Base-by-base conservation (phyloP, 1,140 invertebrate genomes). In the Phocides pigmalion region DNA sequence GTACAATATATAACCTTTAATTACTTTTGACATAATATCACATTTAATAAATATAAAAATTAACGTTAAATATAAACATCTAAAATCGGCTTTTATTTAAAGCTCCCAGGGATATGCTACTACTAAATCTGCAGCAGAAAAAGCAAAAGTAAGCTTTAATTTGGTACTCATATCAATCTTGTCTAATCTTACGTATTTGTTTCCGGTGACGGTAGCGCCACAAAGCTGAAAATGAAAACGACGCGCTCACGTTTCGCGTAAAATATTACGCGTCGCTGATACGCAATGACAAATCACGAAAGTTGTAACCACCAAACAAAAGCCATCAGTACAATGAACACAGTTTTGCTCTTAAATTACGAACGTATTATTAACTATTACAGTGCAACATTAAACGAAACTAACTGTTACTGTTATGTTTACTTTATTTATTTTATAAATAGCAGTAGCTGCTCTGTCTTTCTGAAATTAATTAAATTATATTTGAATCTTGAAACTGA, bases 201-300 rank as follows among this genome's bases (percentile, higher is more conserved):
- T 51, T 51, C 49, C 25, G 25, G 49, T 25, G 9, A n/a, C 49
- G 49, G 35, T 11, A 35, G 49, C 49, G 28, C 49, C 28, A 28
- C 16, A 28, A 15, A 15, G 49, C 14, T 28, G 28, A 44, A n/a
- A 51, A 51, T 51, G 49, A 51, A 47, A 41, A 41, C 37, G 28
- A 47, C 19, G 49, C 25, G 47, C 28, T 51, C 49, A 28, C 49
- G 16, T 51, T 51, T 51, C 49, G 49, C 49, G 49, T 51, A 51
- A 51, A 51, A 51, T 51, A 51, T 51, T 51, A 51, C 49, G 49
- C 15, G 49, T 16, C 28, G 49, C 49, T 35, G 49, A 51, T 51
- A 51, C 49, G 49, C 49, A 51, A 51, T 51, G 49, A 51, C 49
- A 51, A 51, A 35, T 51, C 49, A 51, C 15, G 25, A 32, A 35